Conservation (phyloP, 2,797 vertebrate species). For the Ptychadena robeensis region DNA sequence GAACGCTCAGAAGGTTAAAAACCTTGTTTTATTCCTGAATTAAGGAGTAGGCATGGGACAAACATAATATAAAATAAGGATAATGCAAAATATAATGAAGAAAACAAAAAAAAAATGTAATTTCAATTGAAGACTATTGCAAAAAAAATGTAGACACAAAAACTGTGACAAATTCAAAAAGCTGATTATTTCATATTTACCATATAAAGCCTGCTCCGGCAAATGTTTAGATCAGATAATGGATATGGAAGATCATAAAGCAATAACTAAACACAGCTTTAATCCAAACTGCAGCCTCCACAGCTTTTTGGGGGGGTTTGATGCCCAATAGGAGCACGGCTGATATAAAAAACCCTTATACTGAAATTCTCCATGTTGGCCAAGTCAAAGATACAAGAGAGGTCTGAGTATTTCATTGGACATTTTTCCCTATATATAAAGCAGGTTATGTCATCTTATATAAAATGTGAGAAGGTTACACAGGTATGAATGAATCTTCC, state of each 20-base stretch:
- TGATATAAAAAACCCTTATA: not conserved
- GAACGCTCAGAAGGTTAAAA: no score
- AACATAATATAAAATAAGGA: no score
- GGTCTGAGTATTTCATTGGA: not conserved
- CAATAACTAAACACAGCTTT: slow-evolving; percentile 25
- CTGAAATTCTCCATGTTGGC: not conserved
- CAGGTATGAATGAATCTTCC: not conserved
- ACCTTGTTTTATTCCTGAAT: no score
- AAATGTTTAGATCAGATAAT: slow-evolving; percentile 44
- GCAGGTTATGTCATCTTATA: not conserved
- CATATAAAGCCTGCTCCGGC: slow-evolving; percentile 20
- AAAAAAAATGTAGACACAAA: not conserved
- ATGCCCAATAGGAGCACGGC: not conserved
- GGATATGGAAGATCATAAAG: slow-evolving; percentile 13
- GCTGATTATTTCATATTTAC: slow-evolving; percentile 41
- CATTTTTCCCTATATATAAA: not conserved
- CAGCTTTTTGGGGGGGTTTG: no score
- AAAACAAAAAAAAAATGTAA: no score
- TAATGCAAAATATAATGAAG: no score
- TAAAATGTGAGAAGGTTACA: not conserved
- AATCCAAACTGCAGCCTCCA: slow-evolving; percentile 3
- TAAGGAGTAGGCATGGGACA: no score
- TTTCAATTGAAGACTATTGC: not conserved
- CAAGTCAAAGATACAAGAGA: not conserved
- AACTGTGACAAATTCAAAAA: slow-evolving; percentile 20